Base-by-base conservation (phyloP, 1,140 invertebrate genomes). In the Cotesia typhae region DNA sequence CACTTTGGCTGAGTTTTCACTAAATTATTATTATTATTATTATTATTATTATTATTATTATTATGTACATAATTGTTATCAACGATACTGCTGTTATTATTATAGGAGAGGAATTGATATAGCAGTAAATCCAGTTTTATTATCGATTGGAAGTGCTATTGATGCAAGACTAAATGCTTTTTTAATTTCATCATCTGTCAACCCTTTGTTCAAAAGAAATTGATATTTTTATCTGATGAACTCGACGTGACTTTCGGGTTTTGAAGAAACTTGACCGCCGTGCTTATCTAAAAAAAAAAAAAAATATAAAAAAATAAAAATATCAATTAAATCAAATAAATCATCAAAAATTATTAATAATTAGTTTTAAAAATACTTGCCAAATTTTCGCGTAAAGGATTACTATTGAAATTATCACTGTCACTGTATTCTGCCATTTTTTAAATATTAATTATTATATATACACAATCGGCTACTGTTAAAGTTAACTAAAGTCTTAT, bases 221-320 rank as follows among this genome's bases (percentile, higher is more conserved):
- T 91, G 88, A 81, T 93, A 91, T 80, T 94, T 95, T 94, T 91
- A 61, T 90, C 88, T 47, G 93, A 78, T 0, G 94, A 91, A 81
- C 92, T 94, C 68, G 89, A 84, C 55, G 90, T 88, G 3, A 96
- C 93, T 83, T 92, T 94, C 38, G 93, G 93, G 87, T 96, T 95
- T 83, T 92, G 90, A 47, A 96, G 84, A 87, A 96, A 96, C 78
- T 93, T 94, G 7, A 96, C 91, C 41, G 95, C 95, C 36, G 94
- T 95, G 70, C 90, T 90, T 68, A 96, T 90, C 94, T 94, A 83
- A 5, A 83, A 81, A 78, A 81, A 66, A 75, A 76, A 74, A 41
- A 7, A 7, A n/a, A n/a, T n/a, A n/a, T n/a, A 41, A 41, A 7
- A 7, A 41, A 5, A 7, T 41, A 41, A 5, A 2, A 14, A 14